Evolutionary conservation across 2,113 vertebrate species (phyloP).

Genomic region (Antechinus stuartii): DNA sequence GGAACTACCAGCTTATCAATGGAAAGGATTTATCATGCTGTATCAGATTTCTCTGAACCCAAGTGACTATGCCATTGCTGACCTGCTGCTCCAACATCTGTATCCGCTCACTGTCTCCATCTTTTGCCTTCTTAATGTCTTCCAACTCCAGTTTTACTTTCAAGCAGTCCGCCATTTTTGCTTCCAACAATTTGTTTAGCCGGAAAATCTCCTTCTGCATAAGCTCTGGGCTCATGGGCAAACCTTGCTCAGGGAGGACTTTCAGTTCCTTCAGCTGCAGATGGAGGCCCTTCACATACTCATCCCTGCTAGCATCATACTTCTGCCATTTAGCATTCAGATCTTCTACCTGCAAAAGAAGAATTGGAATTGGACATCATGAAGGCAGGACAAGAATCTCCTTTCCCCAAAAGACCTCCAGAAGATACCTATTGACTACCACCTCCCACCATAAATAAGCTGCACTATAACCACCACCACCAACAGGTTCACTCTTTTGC

Average conservation of each 20-base stretch:
- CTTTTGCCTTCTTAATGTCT: constrained; percentile 73
- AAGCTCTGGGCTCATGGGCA: constrained; percentile 62
- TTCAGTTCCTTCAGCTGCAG: constrained; percentile 86
- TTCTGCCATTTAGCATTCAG: constrained; percentile 96
- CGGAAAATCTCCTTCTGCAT: constrained; percentile 91
- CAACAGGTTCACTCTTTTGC: not conserved
- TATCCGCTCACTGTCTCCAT: constrained; percentile 84
- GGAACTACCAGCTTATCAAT: not conserved
- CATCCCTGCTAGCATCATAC: constrained; percentile 93
- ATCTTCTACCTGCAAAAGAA: constrained; percentile 89
- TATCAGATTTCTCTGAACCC: not conserved
- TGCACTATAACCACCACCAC: not conserved
- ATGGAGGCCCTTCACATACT: constrained; percentile 90
- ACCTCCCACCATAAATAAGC: not conserved
- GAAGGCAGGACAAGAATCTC: not conserved
- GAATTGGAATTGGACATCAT: not conserved
- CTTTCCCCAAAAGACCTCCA: not conserved
- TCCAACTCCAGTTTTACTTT: constrained; percentile 82
- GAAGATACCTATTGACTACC: not conserved
- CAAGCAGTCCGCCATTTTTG: constrained; percentile 86
- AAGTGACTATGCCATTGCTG: constrained; percentile 11
- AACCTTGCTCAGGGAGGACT: constrained; percentile 64
- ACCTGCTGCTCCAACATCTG: constrained; percentile 97
- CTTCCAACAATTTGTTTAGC: constrained; percentile 91
- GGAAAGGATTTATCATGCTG: not conserved